Evolutionary conservation across 2,113 vertebrate genomes (phyloP).

Genomic region (Henicopernis longicauda): DNA sequence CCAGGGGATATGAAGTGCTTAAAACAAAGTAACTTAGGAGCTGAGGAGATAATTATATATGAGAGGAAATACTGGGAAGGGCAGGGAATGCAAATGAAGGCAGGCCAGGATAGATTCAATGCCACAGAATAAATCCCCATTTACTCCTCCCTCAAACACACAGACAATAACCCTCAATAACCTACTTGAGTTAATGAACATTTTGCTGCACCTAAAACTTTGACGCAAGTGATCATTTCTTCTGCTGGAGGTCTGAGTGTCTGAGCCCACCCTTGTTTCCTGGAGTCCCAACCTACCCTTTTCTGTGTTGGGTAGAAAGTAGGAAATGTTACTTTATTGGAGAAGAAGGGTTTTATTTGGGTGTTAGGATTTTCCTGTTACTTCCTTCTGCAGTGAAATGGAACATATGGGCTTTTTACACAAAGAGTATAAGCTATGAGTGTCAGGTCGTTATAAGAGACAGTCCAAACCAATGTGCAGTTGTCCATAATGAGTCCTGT

Average conservation of each 20-base stretch:
- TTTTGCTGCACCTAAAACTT: background rate
- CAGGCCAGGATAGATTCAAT: background rate
- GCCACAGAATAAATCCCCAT: background rate
- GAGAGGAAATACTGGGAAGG: slow-evolving; percentile 29
- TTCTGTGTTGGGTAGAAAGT: background rate
- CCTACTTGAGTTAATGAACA: background rate
- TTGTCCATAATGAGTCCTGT: background rate
- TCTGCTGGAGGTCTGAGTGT: background rate
- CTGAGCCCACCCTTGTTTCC: background rate
- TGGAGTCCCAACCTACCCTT: background rate
- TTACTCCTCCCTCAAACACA: background rate
- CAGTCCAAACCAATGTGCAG: background rate
- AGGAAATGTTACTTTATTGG: background rate
- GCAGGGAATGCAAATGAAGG: slow-evolving; percentile 35
- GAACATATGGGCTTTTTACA: background rate
- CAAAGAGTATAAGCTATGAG: background rate
- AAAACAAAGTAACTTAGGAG: slow-evolving; percentile 58
- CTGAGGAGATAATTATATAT: slow-evolving; percentile 61
- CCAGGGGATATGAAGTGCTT: slow-evolving; percentile 59
- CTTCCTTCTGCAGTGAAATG: background rate
- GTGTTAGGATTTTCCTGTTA: background rate
- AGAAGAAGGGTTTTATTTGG: background rate
- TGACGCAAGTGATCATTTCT: background rate
- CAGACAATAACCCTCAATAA: background rate
- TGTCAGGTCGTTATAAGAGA: background rate